Conservation (phyloP, 2,888 invertebrate genomes). For the Lottia gigantea region DNA sequence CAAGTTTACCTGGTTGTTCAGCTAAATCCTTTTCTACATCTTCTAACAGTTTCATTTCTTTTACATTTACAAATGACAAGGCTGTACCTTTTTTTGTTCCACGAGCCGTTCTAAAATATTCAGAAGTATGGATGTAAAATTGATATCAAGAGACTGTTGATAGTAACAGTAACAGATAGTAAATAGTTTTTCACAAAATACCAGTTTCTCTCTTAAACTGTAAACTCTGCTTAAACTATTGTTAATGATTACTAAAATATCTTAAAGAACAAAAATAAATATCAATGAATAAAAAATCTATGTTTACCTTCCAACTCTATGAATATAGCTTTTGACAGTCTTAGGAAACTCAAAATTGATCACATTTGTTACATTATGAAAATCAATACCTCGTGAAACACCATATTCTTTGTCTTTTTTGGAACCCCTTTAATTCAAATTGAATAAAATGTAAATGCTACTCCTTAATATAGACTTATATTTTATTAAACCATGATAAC, state of each 20-base stretch:
- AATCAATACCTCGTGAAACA: conserved; percentile 96
- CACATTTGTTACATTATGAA: conserved; percentile 96
- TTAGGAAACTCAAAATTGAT: conserved; percentile 98
- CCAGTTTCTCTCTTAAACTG: neutral
- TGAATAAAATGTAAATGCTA: too few species aligned
- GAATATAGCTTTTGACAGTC: conserved; percentile 90
- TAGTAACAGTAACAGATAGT: too few species aligned
- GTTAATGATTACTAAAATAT: neutral
- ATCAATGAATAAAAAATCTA: neutral
- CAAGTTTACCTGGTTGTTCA: conserved; percentile 53
- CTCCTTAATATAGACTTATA: too few species aligned
- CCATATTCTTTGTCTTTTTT: conserved; percentile 93
- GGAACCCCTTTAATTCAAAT: conserved; percentile 26
- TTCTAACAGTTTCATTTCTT: conserved; percentile 79
- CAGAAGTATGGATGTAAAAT: too few species aligned
- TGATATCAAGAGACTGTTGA: too few species aligned
- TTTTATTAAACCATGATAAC: too few species aligned
- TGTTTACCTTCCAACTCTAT: conserved; percentile 83
- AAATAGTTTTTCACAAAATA: neutral
- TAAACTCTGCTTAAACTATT: neutral
- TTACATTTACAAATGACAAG: conserved; percentile 84
- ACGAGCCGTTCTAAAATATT: conserved; percentile 69
- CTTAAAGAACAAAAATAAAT: neutral
- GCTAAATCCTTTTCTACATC: conserved; percentile 77
- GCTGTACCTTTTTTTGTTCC: conserved; percentile 71